Percentiles rank a stretch among this genome's conserved stretches.
Evolutionary conservation across 2,888 invertebrate species (phyloP).

Genomic region (Encarsia formosa): DNA sequence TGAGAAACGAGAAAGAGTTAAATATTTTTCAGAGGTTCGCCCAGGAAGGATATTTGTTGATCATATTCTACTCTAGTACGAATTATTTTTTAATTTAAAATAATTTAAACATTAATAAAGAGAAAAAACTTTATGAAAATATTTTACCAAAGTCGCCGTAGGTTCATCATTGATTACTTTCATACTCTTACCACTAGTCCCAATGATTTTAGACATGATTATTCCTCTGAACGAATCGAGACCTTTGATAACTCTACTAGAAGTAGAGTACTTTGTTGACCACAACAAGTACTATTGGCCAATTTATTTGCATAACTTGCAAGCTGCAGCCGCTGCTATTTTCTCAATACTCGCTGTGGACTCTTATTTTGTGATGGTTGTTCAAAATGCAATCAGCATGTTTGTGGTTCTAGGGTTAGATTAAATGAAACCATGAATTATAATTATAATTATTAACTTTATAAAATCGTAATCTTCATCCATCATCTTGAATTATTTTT

Average conservation of each 20-base stretch:
- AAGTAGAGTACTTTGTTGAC: slow-evolving; percentile 16
- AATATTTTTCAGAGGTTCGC: slow-evolving; percentile 1
- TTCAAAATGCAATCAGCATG: slow-evolving; percentile 16
- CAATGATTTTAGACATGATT: background rate
- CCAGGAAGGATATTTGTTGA: background rate
- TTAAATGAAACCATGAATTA: too few species aligned
- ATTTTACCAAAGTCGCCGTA: background rate
- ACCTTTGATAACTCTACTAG: slow-evolving; percentile 1
- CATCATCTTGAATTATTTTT: too few species aligned
- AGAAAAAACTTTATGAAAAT: background rate
- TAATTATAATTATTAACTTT: too few species aligned
- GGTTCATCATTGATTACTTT: background rate
- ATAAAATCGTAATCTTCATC: too few species aligned
- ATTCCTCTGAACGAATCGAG: slow-evolving; percentile 6
- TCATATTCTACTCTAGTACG: background rate
- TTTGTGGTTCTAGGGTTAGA: slow-evolving; percentile 17
- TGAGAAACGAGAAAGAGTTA: slow-evolving; percentile 1
- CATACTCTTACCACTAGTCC: background rate
- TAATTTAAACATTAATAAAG: background rate
- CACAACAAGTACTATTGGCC: slow-evolving; percentile 4
- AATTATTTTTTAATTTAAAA: background rate
- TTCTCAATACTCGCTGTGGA: slow-evolving; percentile 1
- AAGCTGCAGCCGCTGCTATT: background rate
- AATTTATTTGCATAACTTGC: slow-evolving; percentile 10
- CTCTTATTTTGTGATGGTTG: slow-evolving; percentile 4